Percentiles rank a stretch among this genome's conserved stretches.
Conservation (phyloP, 2,888 invertebrate species). For the Rhogogaster chlorosoma region DNA sequence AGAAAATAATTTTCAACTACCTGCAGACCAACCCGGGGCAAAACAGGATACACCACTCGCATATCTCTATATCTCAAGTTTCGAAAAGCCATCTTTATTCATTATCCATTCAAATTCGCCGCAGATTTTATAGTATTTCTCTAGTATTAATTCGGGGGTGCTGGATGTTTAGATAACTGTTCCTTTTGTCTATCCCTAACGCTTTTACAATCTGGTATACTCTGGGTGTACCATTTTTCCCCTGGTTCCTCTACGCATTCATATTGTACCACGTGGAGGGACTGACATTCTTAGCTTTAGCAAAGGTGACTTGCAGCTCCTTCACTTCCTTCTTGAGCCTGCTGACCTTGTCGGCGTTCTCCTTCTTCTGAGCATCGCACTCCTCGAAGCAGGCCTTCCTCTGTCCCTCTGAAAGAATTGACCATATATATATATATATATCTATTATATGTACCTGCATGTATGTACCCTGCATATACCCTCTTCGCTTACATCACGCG, state of each 20-base stretch:
- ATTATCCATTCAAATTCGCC: too few relatives aligned
- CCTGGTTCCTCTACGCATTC: not conserved
- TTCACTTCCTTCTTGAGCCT: slow-evolving; percentile 88
- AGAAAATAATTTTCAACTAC: not conserved
- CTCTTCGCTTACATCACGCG: not conserved
- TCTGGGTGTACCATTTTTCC: not conserved
- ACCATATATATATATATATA: not conserved
- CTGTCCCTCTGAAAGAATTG: slow-evolving; percentile 85
- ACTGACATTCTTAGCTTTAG: slow-evolving; percentile 79
- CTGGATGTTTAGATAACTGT: too few relatives aligned
- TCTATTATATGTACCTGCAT: not conserved
- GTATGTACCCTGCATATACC: not conserved
- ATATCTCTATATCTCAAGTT: not conserved
- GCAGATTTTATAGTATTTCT: too few relatives aligned
- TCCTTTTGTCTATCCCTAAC: too few relatives aligned
- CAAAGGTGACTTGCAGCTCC: slow-evolving; percentile 81
- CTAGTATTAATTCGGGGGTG: too few relatives aligned
- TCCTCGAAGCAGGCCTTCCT: slow-evolving; percentile 91
- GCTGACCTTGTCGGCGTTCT: slow-evolving; percentile 85
- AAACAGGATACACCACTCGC: not conserved
- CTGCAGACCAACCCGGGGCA: not conserved
- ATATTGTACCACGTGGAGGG: not conserved
- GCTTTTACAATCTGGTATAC: not conserved
- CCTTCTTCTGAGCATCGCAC: slow-evolving; percentile 87
- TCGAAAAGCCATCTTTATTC: not conserved